Base-by-base conservation (phyloP, 2,113 vertebrate species). In the Pelecanoides urinatrix region DNA sequence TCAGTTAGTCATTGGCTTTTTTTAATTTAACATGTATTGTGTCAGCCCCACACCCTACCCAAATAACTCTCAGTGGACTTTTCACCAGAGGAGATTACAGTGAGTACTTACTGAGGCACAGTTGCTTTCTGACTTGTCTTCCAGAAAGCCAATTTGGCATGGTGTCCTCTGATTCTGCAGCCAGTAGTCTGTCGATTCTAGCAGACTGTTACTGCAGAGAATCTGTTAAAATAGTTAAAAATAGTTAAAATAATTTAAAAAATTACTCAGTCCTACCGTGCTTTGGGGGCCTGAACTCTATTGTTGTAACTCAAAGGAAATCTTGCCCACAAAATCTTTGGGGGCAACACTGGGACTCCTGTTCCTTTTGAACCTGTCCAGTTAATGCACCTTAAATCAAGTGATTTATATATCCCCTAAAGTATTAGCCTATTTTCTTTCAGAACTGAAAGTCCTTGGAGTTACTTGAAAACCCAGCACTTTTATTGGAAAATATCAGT, bases 151-250 rank as follows among this genome's bases (percentile, higher is more conserved):
- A 88, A 99, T 98, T 97, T 98, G 98, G 97, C 99, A 99, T 92
- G 99, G 98, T 20, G 98, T 98, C 94, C 98, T 99, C 95, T 99
- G 98, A 71, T 99, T 99, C 97, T 98, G 99, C 88, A 99, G 95
- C 99, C 99, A 99, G 98, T 99, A 99, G 92, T 99, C 99, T 14
- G 98, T 98, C 22, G 99, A 99, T 95, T 99, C 99, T 92, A 99
- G 98, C 75, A 99, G 92, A 81, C 98, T 99, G 86, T 98, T 99
- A 84, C 98, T 98, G 98, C 99, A 98, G 94, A 99, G 98, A 78
- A 99, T 98, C 99, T 99, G 98, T 92, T 80, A 90, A 96, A 96
- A 97, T 5, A 94, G n/a, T 97, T 88, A 93, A 88, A 92, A 91
- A 85, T 17, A 49, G 70, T 95, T 92, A 89, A 87, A 92, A 92